Conservation (phyloP, 2,113 vertebrate genomes). For the Alligator sinensis region DNA sequence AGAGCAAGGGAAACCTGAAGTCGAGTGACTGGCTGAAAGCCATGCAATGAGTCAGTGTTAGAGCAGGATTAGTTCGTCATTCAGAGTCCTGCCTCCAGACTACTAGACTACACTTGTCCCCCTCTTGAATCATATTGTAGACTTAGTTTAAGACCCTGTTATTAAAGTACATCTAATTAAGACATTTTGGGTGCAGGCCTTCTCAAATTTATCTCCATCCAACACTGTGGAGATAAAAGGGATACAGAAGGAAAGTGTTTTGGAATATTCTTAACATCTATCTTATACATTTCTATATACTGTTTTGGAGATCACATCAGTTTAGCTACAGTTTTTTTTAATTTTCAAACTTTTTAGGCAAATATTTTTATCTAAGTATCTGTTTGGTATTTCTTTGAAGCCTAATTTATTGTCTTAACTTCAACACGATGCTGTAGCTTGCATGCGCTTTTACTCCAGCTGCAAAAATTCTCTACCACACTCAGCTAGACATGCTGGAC, state of each 20-base stretch:
- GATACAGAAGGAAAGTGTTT: not conserved
- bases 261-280: not conserved
- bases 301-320: not conserved
- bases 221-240: not conserved
- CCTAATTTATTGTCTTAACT: slow-evolving; percentile 16
- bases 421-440: not conserved
- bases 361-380: not conserved
- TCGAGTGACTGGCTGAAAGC: not conserved
- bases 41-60: not conserved
- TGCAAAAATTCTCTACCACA: not conserved
- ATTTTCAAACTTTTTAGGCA: not conserved
- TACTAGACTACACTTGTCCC: slow-evolving; percentile 34
- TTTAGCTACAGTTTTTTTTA: slow-evolving; percentile 2
- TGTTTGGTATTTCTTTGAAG: not conserved
- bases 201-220: not conserved
- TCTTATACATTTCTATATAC: not conserved
- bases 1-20: not conserved
- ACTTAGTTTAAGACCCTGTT: slow-evolving; percentile 17
- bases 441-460: not conserved
- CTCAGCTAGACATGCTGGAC: not conserved
- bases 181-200: not conserved
- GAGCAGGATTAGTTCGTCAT: not conserved
- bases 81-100: not conserved
- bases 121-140: not conserved
- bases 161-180: not conserved